Evolutionary conservation across 2,113 vertebrate genomes (phyloP).

Genomic region (Saccopteryx leptura): DNA sequence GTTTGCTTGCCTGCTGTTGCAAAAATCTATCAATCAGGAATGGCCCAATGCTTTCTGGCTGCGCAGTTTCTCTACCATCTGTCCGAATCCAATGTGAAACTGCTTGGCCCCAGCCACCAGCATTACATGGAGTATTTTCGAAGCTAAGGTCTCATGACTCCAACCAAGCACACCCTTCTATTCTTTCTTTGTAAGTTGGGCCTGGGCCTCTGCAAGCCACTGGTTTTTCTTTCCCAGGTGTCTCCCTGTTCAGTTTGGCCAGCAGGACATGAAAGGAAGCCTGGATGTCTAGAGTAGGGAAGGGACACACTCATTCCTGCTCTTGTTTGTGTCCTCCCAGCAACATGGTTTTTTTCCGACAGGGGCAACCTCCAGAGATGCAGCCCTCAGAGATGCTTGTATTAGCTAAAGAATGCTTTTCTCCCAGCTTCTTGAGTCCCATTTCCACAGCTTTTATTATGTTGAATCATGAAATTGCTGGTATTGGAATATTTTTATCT

Average conservation of each 20-base stretch:
- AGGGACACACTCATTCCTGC: background rate
- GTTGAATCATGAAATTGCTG: background rate
- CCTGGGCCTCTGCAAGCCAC: background rate
- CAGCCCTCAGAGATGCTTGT: background rate
- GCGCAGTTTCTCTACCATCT: too few species aligned
- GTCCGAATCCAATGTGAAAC: too few species aligned
- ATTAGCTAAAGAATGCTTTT: background rate
- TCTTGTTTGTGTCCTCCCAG: background rate
- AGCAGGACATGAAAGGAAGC: background rate
- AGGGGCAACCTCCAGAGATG: too few species aligned
- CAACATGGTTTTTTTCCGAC: accelerated
- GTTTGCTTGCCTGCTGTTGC: too few species aligned
- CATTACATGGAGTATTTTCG: background rate
- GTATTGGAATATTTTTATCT: background rate
- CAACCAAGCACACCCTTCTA: background rate
- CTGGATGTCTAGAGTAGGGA: too few species aligned
- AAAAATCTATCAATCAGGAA: too few species aligned
- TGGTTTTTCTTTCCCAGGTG: background rate
- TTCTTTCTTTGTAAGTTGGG: too few species aligned
- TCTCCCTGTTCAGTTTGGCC: background rate
- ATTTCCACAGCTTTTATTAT: background rate
- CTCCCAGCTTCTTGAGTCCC: background rate
- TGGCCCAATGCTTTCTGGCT: too few species aligned
- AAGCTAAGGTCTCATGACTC: background rate
- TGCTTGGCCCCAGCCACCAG: too few species aligned